Conservation (phyloP, 2,888 invertebrate species). For the Plagiodera versicolora region DNA sequence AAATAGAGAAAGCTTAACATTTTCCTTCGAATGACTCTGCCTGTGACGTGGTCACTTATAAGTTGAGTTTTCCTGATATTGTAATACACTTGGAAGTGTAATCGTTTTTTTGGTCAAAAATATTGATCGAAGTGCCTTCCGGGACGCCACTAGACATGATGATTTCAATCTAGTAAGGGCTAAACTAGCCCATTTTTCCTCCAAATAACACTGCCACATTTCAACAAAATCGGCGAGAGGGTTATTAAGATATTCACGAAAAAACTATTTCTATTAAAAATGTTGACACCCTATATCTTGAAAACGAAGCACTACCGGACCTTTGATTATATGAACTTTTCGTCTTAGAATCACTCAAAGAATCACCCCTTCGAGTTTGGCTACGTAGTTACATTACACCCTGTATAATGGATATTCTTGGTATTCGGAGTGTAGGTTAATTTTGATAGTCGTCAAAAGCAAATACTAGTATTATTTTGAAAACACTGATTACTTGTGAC, state of each 20-base stretch:
- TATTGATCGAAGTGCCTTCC: constrained; percentile 4
- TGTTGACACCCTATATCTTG: neutral
- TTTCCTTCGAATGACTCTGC: too few species aligned
- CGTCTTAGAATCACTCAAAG: too few species aligned
- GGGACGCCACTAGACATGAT: constrained; percentile 6
- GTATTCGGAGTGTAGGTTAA: too few species aligned
- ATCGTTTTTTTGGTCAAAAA: constrained; percentile 7
- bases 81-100: neutral
- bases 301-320: neutral
- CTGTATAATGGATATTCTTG: too few species aligned
- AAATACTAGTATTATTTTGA: too few species aligned
- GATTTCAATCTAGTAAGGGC: neutral
- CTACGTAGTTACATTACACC: too few species aligned
- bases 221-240: neutral
- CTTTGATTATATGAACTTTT: neutral
- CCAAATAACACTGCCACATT: neutral
- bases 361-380: too few species aligned
- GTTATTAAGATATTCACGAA: neutral
- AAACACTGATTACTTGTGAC: too few species aligned
- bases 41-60: too few species aligned
- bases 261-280: neutral
- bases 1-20: too few species aligned
- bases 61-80: too few species aligned
- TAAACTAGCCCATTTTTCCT: neutral
- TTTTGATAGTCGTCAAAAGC: too few species aligned